Base-by-base conservation (phyloP, 2,113 vertebrate species). In the Dicrurus megarhynchus region DNA sequence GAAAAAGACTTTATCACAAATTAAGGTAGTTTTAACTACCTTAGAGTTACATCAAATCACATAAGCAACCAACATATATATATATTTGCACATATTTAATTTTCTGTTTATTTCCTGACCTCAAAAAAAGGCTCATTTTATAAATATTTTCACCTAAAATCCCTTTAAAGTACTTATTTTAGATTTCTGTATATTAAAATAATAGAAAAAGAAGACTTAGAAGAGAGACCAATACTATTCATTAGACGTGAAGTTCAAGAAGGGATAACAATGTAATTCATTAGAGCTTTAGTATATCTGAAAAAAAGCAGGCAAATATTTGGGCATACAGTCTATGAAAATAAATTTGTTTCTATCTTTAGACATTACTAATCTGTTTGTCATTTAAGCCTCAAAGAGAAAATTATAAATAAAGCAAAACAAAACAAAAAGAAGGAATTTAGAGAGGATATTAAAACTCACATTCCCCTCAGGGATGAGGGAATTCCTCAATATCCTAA, bases 261-360 rank as follows among this genome's bases (percentile, higher is more conserved):
- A 82, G 26, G 24, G 46, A 73, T 78, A 78, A 82, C 10, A 63
- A 89, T 46, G 60, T 19, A 60, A 87, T 84, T 78, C 93, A 39
- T 92, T 73, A 69, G 41, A 50, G 70, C 11, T 93, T 90, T 65
- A 82, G 46, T 42, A 65, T 3, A 74, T 35, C 9, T 76, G 15
- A 55, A 76, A 67, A 89, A 87, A 59, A n/a, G 5, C 11, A 20
- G 23, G 32, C 13, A 93, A 95, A 79, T 35, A 76, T 90, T 79
- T 90, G 39, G 57, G 41, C 8, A 32, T 19, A 55, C 4, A 23
- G 13, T 16, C 22, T 46, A 37, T 26, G 37, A 88, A 76, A 85
- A 76, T 61, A 73, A 47, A 50, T 65, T 44, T 73, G 4, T 61
- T 95, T 86, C 64, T 90, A 11, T 71, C 21, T 88, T 88, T 81